Conservation (phyloP, 1,140 invertebrate genomes). For the Cyclina sinensis region DNA sequence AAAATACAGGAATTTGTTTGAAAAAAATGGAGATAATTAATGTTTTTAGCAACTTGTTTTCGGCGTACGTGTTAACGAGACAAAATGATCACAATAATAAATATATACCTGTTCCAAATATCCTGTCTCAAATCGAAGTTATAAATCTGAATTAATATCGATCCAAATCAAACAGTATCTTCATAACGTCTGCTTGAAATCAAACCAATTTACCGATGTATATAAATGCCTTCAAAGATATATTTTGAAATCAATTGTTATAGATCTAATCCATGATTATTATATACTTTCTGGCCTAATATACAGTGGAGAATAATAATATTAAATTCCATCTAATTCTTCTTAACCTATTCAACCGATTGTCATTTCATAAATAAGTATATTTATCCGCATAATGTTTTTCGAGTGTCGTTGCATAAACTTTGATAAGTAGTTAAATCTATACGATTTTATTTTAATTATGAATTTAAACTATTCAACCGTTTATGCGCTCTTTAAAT, state of each 20-base stretch:
- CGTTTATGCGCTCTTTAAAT: neutral
- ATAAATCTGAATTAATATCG: neutral
- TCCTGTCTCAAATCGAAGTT: neutral
- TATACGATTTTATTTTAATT: neutral
- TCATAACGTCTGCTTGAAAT: neutral
- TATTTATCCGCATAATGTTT: neutral
- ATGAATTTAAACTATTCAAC: neutral
- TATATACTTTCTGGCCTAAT: conserved; percentile 26
- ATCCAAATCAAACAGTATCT: conserved; percentile 17
- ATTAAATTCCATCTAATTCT: conserved; percentile 27
- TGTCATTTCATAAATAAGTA: neutral
- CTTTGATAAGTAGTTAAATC: neutral
- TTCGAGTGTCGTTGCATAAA: neutral
- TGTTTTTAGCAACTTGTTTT: too few relatives aligned
- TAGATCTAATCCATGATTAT: neutral
- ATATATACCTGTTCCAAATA: neutral
- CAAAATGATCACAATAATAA: neutral
- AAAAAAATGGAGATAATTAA: too few relatives aligned
- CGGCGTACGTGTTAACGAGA: neutral
- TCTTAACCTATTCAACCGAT: neutral
- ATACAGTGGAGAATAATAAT: neutral
- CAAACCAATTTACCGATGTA: neutral
- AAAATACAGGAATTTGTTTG: too few relatives aligned
- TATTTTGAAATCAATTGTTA: neutral
- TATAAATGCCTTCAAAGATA: neutral